Evolutionary conservation across 2,888 invertebrate genomes (phyloP).

Genomic region (Sinopyrophorus schimmeli): DNA sequence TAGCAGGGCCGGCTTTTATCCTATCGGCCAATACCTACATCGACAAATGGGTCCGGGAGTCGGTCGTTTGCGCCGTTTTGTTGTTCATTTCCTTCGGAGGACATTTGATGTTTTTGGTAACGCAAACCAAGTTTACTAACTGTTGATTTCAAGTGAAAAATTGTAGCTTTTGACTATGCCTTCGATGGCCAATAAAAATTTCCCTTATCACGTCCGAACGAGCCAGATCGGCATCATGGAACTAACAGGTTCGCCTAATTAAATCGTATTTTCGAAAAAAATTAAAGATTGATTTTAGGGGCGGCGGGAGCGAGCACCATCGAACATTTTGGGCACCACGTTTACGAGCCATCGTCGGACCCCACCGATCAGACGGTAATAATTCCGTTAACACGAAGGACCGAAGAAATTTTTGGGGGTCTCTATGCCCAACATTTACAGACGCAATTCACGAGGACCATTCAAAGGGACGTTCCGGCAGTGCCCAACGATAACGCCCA

Average conservation of each 20-base stretch:
- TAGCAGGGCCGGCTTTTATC: conserved; percentile 79
- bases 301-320: conserved; percentile 58
- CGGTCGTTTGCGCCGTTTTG: conserved; percentile 69
- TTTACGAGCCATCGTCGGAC: conserved; percentile 62
- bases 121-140: background rate
- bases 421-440: conserved; percentile 45
- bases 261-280: conserved; percentile 1
- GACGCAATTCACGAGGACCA: conserved; percentile 17
- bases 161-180: conserved; percentile 79
- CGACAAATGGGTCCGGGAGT: conserved; percentile 79
- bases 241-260: conserved; percentile 51
- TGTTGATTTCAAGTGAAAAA: background rate
- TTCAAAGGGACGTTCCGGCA: background rate
- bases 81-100: conserved; percentile 65
- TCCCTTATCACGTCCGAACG: conserved; percentile 88
- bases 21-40: conserved; percentile 78
- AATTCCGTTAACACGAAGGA: conserved; percentile 65
- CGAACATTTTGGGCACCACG: conserved; percentile 66
- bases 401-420: conserved; percentile 62
- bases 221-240: conserved; percentile 78
- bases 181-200: conserved; percentile 83
- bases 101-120: conserved; percentile 68
- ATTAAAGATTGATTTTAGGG: conserved; percentile 43
- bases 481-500: conserved; percentile 5
- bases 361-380: conserved; percentile 62